A percentile compares a stretch with the other conserved stretches of the same genome.
Evolutionary conservation across 2,888 invertebrate species (phyloP).

Genomic region (Therioaphis trifolii): DNA sequence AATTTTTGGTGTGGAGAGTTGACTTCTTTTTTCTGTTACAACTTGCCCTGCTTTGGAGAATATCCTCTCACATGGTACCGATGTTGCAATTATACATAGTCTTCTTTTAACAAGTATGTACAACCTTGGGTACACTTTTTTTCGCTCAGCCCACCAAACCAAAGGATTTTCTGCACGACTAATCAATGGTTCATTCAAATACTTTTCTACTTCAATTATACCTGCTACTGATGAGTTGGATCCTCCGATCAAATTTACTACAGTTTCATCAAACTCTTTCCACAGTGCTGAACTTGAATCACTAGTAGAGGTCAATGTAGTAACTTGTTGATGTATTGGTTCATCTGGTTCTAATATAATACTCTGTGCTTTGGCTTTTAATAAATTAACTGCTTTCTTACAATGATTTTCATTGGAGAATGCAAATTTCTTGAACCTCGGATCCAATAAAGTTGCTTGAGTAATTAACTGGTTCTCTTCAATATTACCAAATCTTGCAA

Average conservation of each 20-base stretch:
- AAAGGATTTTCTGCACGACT: too few species aligned
- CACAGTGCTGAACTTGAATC: conserved; percentile 54
- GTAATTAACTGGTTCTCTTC: conserved; percentile 4
- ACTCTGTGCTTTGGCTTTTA: not conserved
- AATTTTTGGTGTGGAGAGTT: conserved; percentile 60
- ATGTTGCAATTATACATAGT: not conserved
- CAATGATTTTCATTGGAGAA: conserved; percentile 13
- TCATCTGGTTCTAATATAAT: conserved; percentile 4
- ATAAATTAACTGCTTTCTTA: not conserved
- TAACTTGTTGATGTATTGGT: not conserved
- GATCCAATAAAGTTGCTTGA: conserved; percentile 28
- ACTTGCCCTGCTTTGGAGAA: conserved; percentile 11
- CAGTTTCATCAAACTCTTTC: too few species aligned
- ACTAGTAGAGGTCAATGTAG: not conserved
- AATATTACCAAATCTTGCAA: conserved; percentile 21
- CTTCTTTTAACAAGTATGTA: too few species aligned
- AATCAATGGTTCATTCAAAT: not conserved
- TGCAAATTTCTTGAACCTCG: conserved; percentile 13
- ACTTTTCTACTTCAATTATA: too few species aligned
- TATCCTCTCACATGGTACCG: too few species aligned
- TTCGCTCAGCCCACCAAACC: too few species aligned
- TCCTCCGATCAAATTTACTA: not conserved
- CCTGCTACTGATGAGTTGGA: too few species aligned
- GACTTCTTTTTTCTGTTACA: conserved; percentile 65
- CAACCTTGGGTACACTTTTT: too few species aligned